These are phyloP conservation scores for Chamaea fasciata DNA, from an alignment of 2,113 vertebrate species.

Conservation along the genomic window DNA sequence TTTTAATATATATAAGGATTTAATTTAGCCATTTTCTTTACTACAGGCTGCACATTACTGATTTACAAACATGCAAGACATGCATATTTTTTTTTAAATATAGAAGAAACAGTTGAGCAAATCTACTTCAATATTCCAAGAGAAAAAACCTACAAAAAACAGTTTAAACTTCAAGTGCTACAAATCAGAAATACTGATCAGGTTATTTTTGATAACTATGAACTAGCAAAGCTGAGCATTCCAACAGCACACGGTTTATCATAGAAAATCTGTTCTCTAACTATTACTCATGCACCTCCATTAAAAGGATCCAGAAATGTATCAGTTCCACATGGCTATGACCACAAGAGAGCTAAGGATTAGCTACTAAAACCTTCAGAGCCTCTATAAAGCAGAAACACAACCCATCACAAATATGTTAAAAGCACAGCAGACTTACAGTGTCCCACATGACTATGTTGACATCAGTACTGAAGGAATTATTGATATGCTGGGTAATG, in stretches of 20 bases:
- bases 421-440: slow-evolving; percentile 72
- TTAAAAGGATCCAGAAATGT: not conserved
- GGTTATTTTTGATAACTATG: not conserved
- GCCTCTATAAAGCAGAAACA: not conserved
- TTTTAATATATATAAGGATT: not conserved
- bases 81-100: not conserved
- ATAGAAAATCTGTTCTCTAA: not conserved
- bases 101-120: not conserved
- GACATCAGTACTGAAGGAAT: slow-evolving; percentile 89
- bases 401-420: not conserved
- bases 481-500: slow-evolving; percentile 93
- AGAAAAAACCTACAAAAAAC: not conserved
- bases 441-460: slow-evolving; percentile 98
- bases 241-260: not conserved
- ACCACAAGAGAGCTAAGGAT: not conserved
- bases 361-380: not conserved
- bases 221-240: not conserved
- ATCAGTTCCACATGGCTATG: not conserved
- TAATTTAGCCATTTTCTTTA: not conserved
- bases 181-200: not conserved
- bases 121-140: not conserved
- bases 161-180: not conserved
- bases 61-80: not conserved
- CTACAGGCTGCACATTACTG: not conserved
- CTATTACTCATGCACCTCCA: not conserved